Evolutionary conservation across 1,140 invertebrate genomes (phyloP).

Genomic region (Temnothorax longispinosus): DNA sequence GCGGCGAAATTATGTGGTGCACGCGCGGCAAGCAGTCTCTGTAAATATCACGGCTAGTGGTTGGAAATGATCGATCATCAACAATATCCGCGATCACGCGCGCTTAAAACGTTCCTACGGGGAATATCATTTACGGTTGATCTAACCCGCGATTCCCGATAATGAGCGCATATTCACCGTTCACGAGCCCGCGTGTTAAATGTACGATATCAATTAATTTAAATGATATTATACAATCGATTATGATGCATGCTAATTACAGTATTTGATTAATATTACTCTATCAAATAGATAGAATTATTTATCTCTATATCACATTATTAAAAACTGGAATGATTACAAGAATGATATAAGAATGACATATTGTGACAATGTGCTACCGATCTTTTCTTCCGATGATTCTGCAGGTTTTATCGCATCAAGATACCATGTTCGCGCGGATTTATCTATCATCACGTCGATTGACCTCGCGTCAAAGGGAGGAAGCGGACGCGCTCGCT

Average conservation of each 20-base stretch:
- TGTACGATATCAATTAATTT: not conserved
- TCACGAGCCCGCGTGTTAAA: not conserved
- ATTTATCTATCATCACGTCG: slow-evolving; percentile 1
- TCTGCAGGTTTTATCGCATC: not conserved
- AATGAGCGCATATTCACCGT: not conserved
- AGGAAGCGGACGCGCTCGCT: not conserved
- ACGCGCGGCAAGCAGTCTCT: slow-evolving; percentile 14
- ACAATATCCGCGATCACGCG: slow-evolving; percentile 23
- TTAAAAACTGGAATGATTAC: not conserved
- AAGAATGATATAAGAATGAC: not conserved
- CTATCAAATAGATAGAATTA: not conserved
- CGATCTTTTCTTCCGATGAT: not conserved
- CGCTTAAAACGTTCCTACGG: not conserved
- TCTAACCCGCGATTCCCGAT: slow-evolving; percentile 23
- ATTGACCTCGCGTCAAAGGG: not conserved
- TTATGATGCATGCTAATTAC: not conserved
- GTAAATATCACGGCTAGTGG: slow-evolving; percentile 22
- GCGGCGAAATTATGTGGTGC: slow-evolving; percentile 33
- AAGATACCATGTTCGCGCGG: not conserved
- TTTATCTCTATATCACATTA: not conserved
- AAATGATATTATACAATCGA: slow-evolving; percentile 13
- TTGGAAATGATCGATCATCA: slow-evolving; percentile 38
- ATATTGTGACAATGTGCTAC: not conserved
- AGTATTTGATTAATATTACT: not conserved
- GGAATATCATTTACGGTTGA: slow-evolving; percentile 23